Evolutionary conservation across 2,888 invertebrate species (phyloP), one percentile per base, ranked within the genome.

Genomic region (Anthrax anthrax): DNA sequence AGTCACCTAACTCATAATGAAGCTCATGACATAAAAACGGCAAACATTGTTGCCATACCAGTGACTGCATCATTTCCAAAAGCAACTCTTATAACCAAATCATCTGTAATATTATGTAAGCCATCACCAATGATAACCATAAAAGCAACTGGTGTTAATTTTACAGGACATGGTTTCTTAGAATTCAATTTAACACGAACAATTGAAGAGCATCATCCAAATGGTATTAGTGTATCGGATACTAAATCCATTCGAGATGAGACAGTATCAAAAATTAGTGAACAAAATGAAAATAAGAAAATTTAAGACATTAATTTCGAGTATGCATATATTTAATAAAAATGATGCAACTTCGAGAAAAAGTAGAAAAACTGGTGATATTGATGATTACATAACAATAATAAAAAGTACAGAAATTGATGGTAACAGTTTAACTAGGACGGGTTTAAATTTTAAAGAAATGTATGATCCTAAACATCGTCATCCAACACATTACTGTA

Each of bases 111-210:
- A 65, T 86, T 86, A 59, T 86, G 86, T 45, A 87, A 65, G 0
- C 84, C 84, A 61, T 86, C 86, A 1, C 86, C 86, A 37, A 84
- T 75, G 46, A 86, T 77, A 37, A 86, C 83, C 80, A 86, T 84
- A 58, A 83, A 78, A 0, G 84, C 84, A 13, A 85, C 77, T 1
- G 84, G n/a, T n/a, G n/a, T n/a, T n/a, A n/a, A n/a, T n/a, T n/a
- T n/a, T n/a, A n/a, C n/a, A 18, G 80, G 80, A 1, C 66, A 81
- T n/a, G 80, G 80, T 1, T 75, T 75, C 13, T 67, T 76, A 8
- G 73, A 76, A 53, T 78, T 80, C 47, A 60, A 61, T 14, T 60
- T 62, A 14, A 56, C 55, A 2, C 67, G 68, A 45, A 64, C 67
- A 3, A 57, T 68, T 27, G 64, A 63, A 5, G 57, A 65, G 46